Base-by-base conservation (phyloP, 30 jellyfish, hydroid and myxozoan genomes). In the Euphysa ruthae region DNA sequence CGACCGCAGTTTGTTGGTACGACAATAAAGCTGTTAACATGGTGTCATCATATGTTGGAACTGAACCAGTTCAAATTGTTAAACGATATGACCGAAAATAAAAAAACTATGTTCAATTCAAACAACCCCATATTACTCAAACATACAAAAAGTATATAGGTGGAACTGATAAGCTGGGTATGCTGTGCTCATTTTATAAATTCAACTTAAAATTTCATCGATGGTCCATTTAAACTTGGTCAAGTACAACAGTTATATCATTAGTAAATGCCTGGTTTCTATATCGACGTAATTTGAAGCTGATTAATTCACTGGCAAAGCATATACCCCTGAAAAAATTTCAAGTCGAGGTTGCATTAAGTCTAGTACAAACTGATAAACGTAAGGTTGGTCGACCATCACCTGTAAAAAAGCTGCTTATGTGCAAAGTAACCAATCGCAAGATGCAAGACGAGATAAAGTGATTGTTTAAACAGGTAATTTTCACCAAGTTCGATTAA, bases 181-280 rank as follows among this genome's bases (percentile, higher is more conserved):
- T 60, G 73, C 20, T 60, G 73, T 60, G 73, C 0, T 25, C 65
- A n/a, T 60, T 60, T 25, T 60, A 60, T 21, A 1, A 60, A 32
- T 64, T 66, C 13, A 60, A 60, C 0, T 19, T 60, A 8, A 60
- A 60, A 27, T 60, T 0, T 60, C 16, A 60, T 25, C 73, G 23
- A 8, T 60, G 73, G 73, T 60, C 15, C 0, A 60, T 60, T 10
- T 29, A 60, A 13, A 60, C 28, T 22, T 60, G 65, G 69, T 12
- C 69, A 13, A 64, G 28, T 32, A 60, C 65, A 14, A 14, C 27
- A 13, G 20, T 60, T 18, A 60, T 60, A 0, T 10, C 73, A 14
- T 25, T 60, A 22, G 73, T 60, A 22, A 60, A 60, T 60, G 73
- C 69, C 15, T 60, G 73, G 73, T 32, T 60, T 0, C 73, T 60